phyloP scores from a whole-genome alignment of 1,140 invertebrate species.

The Dreissena polymorpha region DNA sequence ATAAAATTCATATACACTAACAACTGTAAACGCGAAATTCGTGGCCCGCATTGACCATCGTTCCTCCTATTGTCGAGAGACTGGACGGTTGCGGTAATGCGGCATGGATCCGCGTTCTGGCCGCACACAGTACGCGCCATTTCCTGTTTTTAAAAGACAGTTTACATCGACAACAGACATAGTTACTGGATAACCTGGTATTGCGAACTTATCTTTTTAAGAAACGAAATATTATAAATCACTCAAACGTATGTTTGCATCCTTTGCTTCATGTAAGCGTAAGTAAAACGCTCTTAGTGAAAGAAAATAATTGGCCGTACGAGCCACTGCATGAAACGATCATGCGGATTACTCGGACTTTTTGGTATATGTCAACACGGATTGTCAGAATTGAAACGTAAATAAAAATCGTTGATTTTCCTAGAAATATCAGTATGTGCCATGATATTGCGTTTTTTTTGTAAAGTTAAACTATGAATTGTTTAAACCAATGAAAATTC shows the following conservation, averaged over 20 bases:
- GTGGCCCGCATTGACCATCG: no score
- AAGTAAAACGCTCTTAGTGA: neutral
- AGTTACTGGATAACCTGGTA: conserved; percentile 11
- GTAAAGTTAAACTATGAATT: neutral
- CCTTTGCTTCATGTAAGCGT: neutral
- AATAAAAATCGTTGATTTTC: neutral
- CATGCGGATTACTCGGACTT: conserved; percentile 41
- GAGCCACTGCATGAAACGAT: conserved; percentile 32
- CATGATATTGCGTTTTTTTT: neutral
- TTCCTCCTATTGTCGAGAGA: no score
- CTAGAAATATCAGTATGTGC: neutral
- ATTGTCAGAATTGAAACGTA: neutral
- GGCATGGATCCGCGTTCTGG: no score
- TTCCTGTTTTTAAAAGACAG: conserved; percentile 58
- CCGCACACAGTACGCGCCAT: conserved; percentile 39
- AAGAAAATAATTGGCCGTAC: conserved; percentile 20
- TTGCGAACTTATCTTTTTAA: neutral
- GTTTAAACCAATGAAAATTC: neutral
- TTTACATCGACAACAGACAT: conserved; percentile 32
- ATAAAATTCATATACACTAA: no score
- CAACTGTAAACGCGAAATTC: no score
- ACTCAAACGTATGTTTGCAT: neutral
- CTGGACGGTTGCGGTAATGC: no score
- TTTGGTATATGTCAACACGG: neutral
- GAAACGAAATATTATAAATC: neutral